Base-by-base conservation (phyloP, 1,140 invertebrate species). In the Lordiphosa collinella region DNA sequence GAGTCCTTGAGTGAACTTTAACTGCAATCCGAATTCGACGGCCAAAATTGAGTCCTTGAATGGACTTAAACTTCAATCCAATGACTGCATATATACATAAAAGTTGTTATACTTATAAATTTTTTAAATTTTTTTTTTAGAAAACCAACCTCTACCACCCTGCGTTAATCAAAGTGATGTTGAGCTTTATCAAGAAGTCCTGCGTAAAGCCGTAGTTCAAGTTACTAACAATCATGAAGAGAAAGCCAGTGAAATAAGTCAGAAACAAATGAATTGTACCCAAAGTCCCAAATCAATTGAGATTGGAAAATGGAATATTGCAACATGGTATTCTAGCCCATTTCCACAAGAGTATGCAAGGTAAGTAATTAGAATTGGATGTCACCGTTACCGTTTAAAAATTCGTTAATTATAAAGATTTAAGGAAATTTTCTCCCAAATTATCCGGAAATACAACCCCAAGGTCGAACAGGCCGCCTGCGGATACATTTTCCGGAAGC, bases 301-400 rank as follows among this genome's bases (percentile, higher is more conserved):
- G 79, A 97, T 98, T 82, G 97, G 97, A n/a, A 93, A 95, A 71
- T 97, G 95, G 90, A 94, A 97, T 87, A 97, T 98, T 9, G 93
- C 96, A 66, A 98, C 97, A 0, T 98, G 97, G 97, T 98, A 98
- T 86, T 97, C 96, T 1, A 97, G 96, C 65, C 96, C 96, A 0
- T 98, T 97, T 90, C 96, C 95, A 2, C 96, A 97, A 88, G 96
- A 97, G 89, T 97, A 96, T 90, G 94, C 93, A 11, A 93, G 92
- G 92, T 92, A 85, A 55, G 46, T 56, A 38, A 6, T 37, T 2
- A 4, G 16, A 18, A 18, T 18, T 18, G n/a, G n/a, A n/a, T n/a
- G n/a, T n/a, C n/a, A n/a, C n/a, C n/a, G n/a, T n/a, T n/a, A n/a
- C n/a, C n/a, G n/a, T n/a, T n/a, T n/a, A n/a, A n/a, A n/a, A n/a